Base-by-base conservation (phyloP, 2,888 invertebrate species). In the Pelosia muscerda region DNA sequence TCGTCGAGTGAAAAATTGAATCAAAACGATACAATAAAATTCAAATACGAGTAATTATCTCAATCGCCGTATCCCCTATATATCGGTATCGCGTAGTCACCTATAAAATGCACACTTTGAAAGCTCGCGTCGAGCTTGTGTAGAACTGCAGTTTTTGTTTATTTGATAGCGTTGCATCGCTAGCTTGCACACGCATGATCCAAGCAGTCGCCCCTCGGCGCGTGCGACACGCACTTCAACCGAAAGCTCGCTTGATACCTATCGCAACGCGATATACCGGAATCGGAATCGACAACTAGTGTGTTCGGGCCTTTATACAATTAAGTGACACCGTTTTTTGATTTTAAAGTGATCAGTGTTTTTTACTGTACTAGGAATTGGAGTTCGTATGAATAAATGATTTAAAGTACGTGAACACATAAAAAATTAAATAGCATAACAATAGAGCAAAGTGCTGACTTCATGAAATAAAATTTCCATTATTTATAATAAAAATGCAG, bases 81-180 rank as follows among this genome's bases (percentile, higher is more conserved):
- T 85, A 88, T 87, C 85, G 78, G 78, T 83, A 82, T 83, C 79
- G 76, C 76, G 84, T 83, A 86, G 85, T 86, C 84, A 79, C 77
- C 80, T 84, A 86, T 87, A 85, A 87, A 87, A 87, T 88, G 84
- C 86, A 84, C 84, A 78, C 84, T 86, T 85, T 81, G 86, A 83
- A n/a, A 83, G 80, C 83, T 83, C 81, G 81, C 86, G 84, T 83
- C 84, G 84, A 88, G 88, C 86, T 89, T 87, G 86, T 81, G 86
- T 85, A 85, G 85, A 79, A 88, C 86, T 88, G 88, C 84, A 89
- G 87, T 92, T 93, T 93, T 93, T 93, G 93, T 94, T 94, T 93
- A 90, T 92, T 93, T 92, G 93, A 92, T 91, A 92, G 91, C 90
- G 88, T 86, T 92, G 92, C 92, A 92, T 88, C 89, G 90, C 89